Percentiles rank a stretch among this genome's conserved stretches.
These are phyloP conservation scores for Gari tellinella DNA, from an alignment of 2,888 invertebrate species.

Conservation along the genomic window DNA sequence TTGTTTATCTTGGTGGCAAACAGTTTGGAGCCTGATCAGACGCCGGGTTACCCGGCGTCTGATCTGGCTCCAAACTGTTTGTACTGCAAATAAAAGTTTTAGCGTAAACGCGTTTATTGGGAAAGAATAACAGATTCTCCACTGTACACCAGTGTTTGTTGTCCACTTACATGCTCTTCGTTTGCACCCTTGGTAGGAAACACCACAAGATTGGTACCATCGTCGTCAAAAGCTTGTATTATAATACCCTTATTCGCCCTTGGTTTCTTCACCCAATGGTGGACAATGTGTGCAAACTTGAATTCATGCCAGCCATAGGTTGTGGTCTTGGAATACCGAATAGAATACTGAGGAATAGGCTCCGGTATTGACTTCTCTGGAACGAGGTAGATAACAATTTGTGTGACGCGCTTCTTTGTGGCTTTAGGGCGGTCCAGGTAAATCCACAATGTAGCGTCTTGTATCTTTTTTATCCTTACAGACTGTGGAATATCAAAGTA, in stretches of 20 bases:
- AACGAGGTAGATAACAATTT: constrained; percentile 61
- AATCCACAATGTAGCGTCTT: constrained; percentile 73
- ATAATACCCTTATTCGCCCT: constrained; percentile 69
- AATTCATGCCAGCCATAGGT: constrained; percentile 74
- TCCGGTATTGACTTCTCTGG: constrained; percentile 49
- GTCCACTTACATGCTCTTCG: constrained; percentile 72
- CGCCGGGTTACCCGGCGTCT: too few relatives aligned
- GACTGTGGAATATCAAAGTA: constrained; percentile 70
- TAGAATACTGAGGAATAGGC: constrained; percentile 40
- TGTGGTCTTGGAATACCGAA: constrained; percentile 54
- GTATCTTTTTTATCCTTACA: constrained; percentile 60
- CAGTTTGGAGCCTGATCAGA: too few relatives aligned
- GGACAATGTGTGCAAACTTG: constrained; percentile 63
- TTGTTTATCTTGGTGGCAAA: too few relatives aligned
- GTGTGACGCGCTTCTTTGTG: constrained; percentile 51
- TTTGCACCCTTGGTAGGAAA: constrained; percentile 64
- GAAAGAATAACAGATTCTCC: too few relatives aligned
- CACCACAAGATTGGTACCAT: constrained; percentile 67
- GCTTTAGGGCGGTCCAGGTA: constrained; percentile 61
- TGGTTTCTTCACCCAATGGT: constrained; percentile 69
- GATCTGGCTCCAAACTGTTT: too few relatives aligned
- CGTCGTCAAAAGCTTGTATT: constrained; percentile 66
- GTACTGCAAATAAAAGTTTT: too few relatives aligned
- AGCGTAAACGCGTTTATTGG: too few relatives aligned
- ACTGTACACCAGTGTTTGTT: too few relatives aligned